Percentiles rank a stretch among this genome's conserved stretches.
Evolutionary conservation across 1,140 invertebrate species (phyloP).

Genomic region (Arctopsyche grandis): DNA sequence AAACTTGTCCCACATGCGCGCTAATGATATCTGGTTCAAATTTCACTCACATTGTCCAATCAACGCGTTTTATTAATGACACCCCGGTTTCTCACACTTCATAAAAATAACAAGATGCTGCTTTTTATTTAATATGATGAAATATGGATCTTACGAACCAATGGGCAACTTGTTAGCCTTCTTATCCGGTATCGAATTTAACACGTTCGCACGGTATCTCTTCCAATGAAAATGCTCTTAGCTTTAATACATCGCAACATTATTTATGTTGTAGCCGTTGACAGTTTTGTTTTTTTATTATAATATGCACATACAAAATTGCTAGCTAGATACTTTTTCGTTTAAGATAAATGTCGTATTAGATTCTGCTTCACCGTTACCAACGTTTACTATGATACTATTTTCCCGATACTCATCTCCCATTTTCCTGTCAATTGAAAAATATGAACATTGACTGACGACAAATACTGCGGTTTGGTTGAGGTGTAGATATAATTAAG

Average conservation of each 20-base stretch:
- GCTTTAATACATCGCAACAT: no score
- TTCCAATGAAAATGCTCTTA: not conserved
- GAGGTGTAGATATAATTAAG: no score
- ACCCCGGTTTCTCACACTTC: not conserved
- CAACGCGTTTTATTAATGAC: not conserved
- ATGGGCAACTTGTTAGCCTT: constrained; percentile 12
- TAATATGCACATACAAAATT: not conserved
- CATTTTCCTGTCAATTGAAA: no score
- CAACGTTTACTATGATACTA: no score
- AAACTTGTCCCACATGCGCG: no score
- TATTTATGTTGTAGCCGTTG: not conserved
- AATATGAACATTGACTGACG: no score
- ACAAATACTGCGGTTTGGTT: no score
- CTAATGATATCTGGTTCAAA: not conserved
- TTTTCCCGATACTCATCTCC: no score
- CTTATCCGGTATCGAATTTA: constrained; percentile 3
- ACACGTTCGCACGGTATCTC: not conserved
- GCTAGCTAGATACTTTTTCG: not conserved
- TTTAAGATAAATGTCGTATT: not conserved
- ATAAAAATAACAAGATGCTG: constrained; percentile 9
- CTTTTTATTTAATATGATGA: not conserved
- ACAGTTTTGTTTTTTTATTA: not conserved
- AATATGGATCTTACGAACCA: not conserved
- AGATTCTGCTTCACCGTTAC: not conserved
- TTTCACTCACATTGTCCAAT: not conserved